These are phyloP conservation scores for Amphiprion percula DNA, from an alignment of 2,113 vertebrate genomes.

Conservation along the genomic window DNA sequence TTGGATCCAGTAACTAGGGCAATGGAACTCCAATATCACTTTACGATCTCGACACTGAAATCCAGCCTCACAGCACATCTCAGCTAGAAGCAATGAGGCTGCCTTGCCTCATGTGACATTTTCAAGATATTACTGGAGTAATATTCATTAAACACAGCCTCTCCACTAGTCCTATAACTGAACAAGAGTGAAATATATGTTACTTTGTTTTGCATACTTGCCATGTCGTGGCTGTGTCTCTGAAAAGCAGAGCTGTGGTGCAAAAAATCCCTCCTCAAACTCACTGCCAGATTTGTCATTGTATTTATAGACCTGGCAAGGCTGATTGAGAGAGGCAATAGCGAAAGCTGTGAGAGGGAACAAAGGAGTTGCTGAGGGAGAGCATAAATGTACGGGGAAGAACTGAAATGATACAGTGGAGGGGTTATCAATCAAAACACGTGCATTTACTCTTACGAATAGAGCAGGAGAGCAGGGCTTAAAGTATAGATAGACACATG, in stretches of 20 bases:
- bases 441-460: slow-evolving; percentile 50
- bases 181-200: slow-evolving; percentile 35
- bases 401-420: slow-evolving; percentile 55
- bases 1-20: slow-evolving; percentile 78
- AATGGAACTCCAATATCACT: slow-evolving; percentile 73
- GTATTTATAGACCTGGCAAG: slow-evolving; percentile 75
- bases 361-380: slow-evolving; percentile 60
- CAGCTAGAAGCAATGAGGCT: slow-evolving; percentile 40
- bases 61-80: slow-evolving; percentile 49
- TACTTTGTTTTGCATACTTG: slow-evolving; percentile 46
- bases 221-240: slow-evolving; percentile 23
- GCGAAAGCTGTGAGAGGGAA: slow-evolving; percentile 62
- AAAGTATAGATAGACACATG: slow-evolving; percentile 50
- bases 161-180: neutral
- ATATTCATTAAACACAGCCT: slow-evolving; percentile 53
- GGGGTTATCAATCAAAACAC: slow-evolving; percentile 67
- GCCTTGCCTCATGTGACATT: slow-evolving; percentile 40
- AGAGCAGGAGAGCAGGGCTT: slow-evolving; percentile 35
- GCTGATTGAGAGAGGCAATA: slow-evolving; percentile 71
- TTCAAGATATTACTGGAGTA: slow-evolving; percentile 47
- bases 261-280: slow-evolving; percentile 42
- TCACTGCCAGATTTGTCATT: slow-evolving; percentile 67
- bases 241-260: slow-evolving; percentile 23
- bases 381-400: slow-evolving; percentile 51
- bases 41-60: slow-evolving; percentile 64